These are phyloP conservation scores for Platichthys flesus DNA, from an alignment of 2,113 vertebrate species.

Conservation along the genomic window DNA sequence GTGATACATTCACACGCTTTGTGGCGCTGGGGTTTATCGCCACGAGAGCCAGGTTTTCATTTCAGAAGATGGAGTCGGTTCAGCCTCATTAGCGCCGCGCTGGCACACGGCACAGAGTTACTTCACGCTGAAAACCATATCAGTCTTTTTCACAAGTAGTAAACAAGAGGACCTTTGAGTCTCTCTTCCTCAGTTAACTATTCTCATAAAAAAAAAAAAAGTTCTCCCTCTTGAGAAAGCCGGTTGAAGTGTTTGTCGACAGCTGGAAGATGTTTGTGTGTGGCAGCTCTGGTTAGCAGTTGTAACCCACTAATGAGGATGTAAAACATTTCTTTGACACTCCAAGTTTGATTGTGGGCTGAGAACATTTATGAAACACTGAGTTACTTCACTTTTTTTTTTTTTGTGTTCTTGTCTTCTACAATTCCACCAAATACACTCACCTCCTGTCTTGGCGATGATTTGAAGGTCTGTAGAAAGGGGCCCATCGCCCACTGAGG, in stretches of 20 bases:
- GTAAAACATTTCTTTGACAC: conserved; percentile 12
- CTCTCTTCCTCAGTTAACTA: conserved; percentile 5
- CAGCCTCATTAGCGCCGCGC: not conserved
- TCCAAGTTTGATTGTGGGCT: not conserved
- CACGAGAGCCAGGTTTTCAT: conserved; percentile 2
- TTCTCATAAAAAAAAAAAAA: not conserved
- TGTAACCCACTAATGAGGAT: conserved; percentile 42
- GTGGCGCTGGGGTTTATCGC: not conserved
- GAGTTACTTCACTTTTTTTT: not conserved
- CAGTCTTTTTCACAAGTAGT: not conserved
- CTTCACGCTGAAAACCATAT: not conserved
- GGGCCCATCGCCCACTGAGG: conserved; percentile 97
- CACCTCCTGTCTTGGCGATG: conserved; percentile 98
- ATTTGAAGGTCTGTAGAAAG: conserved; percentile 97
- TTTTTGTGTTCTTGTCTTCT: not conserved
- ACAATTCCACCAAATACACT: conserved; percentile 43
- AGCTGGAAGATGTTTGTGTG: conserved; percentile 39
- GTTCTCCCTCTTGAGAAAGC: conserved; percentile 9
- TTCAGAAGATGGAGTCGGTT: not conserved
- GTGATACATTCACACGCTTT: conserved; percentile 33
- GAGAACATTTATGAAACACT: not conserved
- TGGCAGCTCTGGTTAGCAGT: conserved; percentile 36
- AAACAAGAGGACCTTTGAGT: conserved; percentile 24
- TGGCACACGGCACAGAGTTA: conserved; percentile 11
- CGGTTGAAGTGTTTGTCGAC: conserved; percentile 18